phyloP scores from a whole-genome alignment of 2,113 vertebrate species.

The Genyomyrus donnyi region DNA sequence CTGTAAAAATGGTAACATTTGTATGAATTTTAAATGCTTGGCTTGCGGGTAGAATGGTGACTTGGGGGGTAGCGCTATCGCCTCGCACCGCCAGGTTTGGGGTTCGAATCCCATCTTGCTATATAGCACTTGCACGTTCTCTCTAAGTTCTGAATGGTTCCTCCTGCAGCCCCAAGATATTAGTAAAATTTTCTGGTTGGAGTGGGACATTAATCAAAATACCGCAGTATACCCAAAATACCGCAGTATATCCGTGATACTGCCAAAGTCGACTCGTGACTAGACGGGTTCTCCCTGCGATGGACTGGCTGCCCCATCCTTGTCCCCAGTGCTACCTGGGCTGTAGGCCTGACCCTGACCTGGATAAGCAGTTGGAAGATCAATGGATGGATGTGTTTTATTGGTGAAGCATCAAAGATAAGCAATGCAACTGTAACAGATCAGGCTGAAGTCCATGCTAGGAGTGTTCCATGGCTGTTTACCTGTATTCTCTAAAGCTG shows the following conservation, averaged over 20 bases:
- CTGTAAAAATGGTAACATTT: not conserved
- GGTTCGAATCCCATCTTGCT: not conserved
- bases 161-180: not conserved
- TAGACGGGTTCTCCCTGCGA: not conserved
- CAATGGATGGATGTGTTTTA: not conserved
- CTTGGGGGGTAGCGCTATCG: not conserved
- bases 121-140: not conserved
- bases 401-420: not conserved
- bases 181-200: not conserved
- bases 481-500: not conserved
- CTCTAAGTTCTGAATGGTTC: not conserved
- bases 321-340: not conserved
- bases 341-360: not conserved
- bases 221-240: not conserved
- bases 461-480: not conserved
- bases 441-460: not conserved
- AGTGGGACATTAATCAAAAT: not conserved
- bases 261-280: not conserved
- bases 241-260: not conserved
- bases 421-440: not conserved
- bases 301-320: not conserved
- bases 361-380: not conserved
- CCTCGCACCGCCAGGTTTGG: not conserved
- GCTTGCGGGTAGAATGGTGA: not conserved
- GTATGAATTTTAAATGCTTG: not conserved